Base-by-base conservation (phyloP, 1,140 invertebrate species). In the Caenorhabditis latens region DNA sequence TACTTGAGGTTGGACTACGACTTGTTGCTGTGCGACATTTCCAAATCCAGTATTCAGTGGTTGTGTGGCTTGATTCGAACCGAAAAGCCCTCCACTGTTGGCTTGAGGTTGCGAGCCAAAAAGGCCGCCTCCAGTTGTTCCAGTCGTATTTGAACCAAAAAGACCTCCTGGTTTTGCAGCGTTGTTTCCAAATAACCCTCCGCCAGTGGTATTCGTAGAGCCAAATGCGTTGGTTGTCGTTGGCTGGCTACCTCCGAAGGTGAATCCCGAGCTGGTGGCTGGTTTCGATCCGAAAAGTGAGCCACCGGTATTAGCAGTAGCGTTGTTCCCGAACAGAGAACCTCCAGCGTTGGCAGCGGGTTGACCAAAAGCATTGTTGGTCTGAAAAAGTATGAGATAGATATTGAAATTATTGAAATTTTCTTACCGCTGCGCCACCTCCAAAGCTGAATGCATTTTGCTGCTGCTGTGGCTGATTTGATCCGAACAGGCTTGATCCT, bases 31-130 rank as follows among this genome's bases (percentile, higher is more conserved):
- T 42, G 55, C 83, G 7, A n/a, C 21, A 61, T 84, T 84, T 48
- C 83, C 55, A 21, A 84, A 63, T 61, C 83, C 83, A 58, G 83
- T 61, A 14, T 58, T 58, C 50, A 63, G 21, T 9, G 55, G 55
- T 24, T 84, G 83, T 11, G 24, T 19, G 14, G 53, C 19, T 67
- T 83, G 79, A 8, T 85, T 67, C 32, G 86, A 83, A 32, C 88
- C 88, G 75, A 89, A 89, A 46, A 86, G 58, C 1, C 86, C 86
- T 32, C 86, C 86, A 32, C 24, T 13, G 11, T 75, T 46, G 3
- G 71, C 43, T 67, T 86, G 75, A 24, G 71, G 42, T 48, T 53
- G 46, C 5, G 82, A 40, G 8, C 86, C 83, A 40, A 87, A 87
- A 4, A 87, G 83, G 24, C 86, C 86, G 16, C 83, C 83, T n/a